These are phyloP conservation scores for Brachirus orientalis DNA, from an alignment of 2,113 vertebrate species.

Conservation along the genomic window DNA sequence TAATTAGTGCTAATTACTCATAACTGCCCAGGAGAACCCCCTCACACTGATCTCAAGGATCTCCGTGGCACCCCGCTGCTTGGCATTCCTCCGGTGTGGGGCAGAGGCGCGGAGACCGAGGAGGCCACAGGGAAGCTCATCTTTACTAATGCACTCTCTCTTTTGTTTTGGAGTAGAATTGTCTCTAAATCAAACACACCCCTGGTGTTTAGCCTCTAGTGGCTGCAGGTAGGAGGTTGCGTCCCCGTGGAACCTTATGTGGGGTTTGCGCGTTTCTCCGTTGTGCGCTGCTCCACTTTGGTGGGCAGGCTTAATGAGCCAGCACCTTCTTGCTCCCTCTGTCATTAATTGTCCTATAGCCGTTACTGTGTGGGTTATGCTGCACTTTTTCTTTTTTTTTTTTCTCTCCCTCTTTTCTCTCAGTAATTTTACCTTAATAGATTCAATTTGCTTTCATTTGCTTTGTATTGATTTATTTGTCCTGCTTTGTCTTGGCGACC, in stretches of 20 bases:
- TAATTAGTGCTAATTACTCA: slow-evolving; percentile 88
- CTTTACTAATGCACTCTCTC: slow-evolving; percentile 27
- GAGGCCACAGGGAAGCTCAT: slow-evolving; percentile 23
- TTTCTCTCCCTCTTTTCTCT: slow-evolving; percentile 22
- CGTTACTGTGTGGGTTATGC: slow-evolving; percentile 46
- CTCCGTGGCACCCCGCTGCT: slow-evolving; percentile 53
- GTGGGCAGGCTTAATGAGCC: slow-evolving; percentile 67
- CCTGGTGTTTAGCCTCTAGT: slow-evolving; percentile 32
- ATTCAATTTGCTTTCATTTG: slow-evolving; percentile 83
- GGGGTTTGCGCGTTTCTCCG: background rate
- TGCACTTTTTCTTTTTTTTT: slow-evolving; percentile 44
- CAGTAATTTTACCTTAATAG: slow-evolving; percentile 75
- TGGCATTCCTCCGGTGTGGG: slow-evolving; percentile 61
- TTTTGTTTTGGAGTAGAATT: background rate
- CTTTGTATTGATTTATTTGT: slow-evolving; percentile 79
- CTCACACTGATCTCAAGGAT: slow-evolving; percentile 61
- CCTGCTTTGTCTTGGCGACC: slow-evolving; percentile 73
- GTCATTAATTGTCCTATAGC: slow-evolving; percentile 71
- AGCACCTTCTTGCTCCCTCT: slow-evolving; percentile 56
- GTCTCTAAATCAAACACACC: slow-evolving; percentile 41
- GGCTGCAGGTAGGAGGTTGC: slow-evolving; percentile 36
- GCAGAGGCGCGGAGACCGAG: slow-evolving; percentile 7
- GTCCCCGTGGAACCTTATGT: slow-evolving; percentile 13
- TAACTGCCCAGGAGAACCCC: slow-evolving; percentile 69
- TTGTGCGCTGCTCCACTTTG: slow-evolving; percentile 40